Evolutionary conservation across 2,797 vertebrate species (phyloP).

Genomic region (Merluccius polli): DNA sequence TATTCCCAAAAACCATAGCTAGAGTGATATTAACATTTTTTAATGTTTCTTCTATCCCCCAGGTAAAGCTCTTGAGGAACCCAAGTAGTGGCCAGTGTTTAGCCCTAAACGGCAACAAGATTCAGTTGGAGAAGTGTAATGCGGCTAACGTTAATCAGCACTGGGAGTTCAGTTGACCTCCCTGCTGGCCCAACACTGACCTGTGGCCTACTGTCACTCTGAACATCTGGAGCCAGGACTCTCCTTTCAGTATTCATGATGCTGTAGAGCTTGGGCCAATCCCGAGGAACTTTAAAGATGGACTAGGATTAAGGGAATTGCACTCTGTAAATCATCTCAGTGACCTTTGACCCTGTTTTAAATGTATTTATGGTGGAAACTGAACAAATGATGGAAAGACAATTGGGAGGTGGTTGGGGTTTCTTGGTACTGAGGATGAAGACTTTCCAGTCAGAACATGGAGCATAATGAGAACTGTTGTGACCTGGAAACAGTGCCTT

Average conservation of each 20-base stretch:
- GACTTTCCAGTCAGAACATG: slow-evolving; percentile 19
- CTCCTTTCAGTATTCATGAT: slow-evolving; percentile 8
- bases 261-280: slow-evolving; percentile 21
- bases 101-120: slow-evolving; percentile 59
- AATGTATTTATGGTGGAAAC: slow-evolving; percentile 54
- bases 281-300: slow-evolving; percentile 20
- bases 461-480: slow-evolving; percentile 22
- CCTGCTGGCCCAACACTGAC: slow-evolving; percentile 20
- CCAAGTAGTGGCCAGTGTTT: slow-evolving; percentile 78
- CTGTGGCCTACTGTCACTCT: slow-evolving; percentile 21
- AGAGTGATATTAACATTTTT: not conserved
- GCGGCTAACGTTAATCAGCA: slow-evolving; percentile 72
- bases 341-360: slow-evolving; percentile 34
- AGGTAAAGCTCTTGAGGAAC: slow-evolving; percentile 85
- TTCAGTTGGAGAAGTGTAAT: slow-evolving; percentile 76
- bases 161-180: slow-evolving; percentile 83
- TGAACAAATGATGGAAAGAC: slow-evolving; percentile 19
- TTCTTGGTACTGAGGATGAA: slow-evolving; percentile 2
- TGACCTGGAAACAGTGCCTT: slow-evolving; percentile 32
- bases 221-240: not conserved
- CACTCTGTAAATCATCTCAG: slow-evolving; percentile 18
- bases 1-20: not conserved
- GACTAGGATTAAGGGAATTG: slow-evolving; percentile 30
- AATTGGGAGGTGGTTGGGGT: slow-evolving; percentile 26
- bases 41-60: slow-evolving; percentile 12